Evolutionary conservation across 2,888 invertebrate genomes (phyloP), one percentile per base, ranked within the genome.

Genomic region (Malacosoma neustria): DNA sequence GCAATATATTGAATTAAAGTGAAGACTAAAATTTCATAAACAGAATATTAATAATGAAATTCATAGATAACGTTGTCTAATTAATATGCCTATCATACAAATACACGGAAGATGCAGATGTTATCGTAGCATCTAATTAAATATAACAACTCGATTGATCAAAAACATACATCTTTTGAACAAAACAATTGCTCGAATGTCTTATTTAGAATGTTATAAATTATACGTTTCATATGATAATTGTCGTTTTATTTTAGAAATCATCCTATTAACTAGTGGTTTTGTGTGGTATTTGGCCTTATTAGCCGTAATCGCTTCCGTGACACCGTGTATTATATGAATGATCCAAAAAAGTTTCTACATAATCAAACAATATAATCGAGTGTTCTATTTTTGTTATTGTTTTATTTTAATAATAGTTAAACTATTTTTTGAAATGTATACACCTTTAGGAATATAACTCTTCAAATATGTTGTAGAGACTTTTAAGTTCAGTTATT

Each of bases 61-160:
- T 2, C 9, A 3, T 29, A 7, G 9, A 11, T 29, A 7, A 7
- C 29, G 9, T 29, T 29, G 29, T 29, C 36, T 41, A 41, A 33
- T 44, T 41, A 32, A 29, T 11, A 31, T 37, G 41, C 13, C 37
- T 37, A 49, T 34, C 35, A 44, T 45, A 41, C 45, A 48, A 48
- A 56, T 46, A 29, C 14, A 40, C 9, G n/a, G n/a, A n/a, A n/a
- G 41, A 51, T 61, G 66, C 73, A 77, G 73, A 76, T 75, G 76
- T 64, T 62, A 46, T 22, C 22, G 9, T 22, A 22, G 9, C 50
- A 53, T 46, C 62, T 69, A 71, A 75, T 80, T 79, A 73, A 73
- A 77, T 72, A 59, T 76, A 79, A 81, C 71, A 66, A 66, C 65
- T 69, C 70, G 67, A 74, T 76, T 69, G 70, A 66, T 63, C 48